Conservation (phyloP, 2,113 vertebrate species). For the Anthoscopus minutus region DNA sequence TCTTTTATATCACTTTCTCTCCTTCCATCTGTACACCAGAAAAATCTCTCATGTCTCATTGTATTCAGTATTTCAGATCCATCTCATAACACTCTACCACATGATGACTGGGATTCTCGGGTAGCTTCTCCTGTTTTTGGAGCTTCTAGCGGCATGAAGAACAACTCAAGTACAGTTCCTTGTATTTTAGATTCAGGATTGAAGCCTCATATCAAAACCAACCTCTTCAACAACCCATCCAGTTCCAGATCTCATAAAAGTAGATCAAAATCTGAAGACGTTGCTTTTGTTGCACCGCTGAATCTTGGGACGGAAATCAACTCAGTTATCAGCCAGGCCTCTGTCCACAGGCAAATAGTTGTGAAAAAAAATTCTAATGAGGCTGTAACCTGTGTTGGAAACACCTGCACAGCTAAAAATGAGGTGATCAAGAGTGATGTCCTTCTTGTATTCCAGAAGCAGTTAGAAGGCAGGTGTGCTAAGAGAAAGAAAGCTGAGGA, state of each 20-base stretch:
- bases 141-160: constrained; percentile 58
- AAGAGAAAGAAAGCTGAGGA: constrained; percentile 74
- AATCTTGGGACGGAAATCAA: constrained; percentile 47
- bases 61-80: constrained; percentile 71
- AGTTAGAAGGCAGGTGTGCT: constrained; percentile 40
- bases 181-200: constrained; percentile 69
- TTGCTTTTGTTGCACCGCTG: constrained; percentile 55
- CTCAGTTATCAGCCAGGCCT: constrained; percentile 58
- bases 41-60: not conserved
- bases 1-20: not conserved
- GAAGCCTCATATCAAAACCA: constrained; percentile 58
- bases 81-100: constrained; percentile 46
- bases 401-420: constrained; percentile 5
- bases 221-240: constrained; percentile 47
- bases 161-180: constrained; percentile 58
- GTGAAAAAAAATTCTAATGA: constrained; percentile 54
- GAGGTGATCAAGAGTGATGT: not conserved
- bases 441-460: constrained; percentile 3
- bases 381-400: not conserved
- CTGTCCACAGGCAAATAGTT: constrained; percentile 55
- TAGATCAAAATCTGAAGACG: constrained; percentile 71
- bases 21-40: not conserved
- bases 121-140: constrained; percentile 76
- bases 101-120: constrained; percentile 52
- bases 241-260: constrained; percentile 60